Conservation (phyloP, 2,113 vertebrate species). For the Synchiropus splendidus region DNA sequence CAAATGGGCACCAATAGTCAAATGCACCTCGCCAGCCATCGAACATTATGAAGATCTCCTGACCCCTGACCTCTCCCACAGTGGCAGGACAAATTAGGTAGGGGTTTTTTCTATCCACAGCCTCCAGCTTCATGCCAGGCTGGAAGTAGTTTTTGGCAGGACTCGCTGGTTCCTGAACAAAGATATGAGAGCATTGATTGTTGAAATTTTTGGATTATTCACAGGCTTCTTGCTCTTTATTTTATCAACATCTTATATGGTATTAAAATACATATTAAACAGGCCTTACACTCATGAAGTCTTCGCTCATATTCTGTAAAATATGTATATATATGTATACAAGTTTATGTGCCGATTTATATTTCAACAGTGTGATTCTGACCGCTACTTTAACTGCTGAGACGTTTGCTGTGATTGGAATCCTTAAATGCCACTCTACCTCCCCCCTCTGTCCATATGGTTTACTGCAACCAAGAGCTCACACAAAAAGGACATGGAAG, state of each 20-base stretch:
- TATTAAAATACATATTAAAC: too few species aligned
- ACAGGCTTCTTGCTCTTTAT: too few species aligned
- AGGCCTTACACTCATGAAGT: too few species aligned
- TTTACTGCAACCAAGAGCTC: constrained; percentile 1
- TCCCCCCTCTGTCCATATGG: constrained; percentile 8
- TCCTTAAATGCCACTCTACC: background rate
- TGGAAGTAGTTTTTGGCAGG: constrained; percentile 82
- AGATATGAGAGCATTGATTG: background rate
- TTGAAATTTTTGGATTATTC: too few species aligned
- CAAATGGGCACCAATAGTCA: constrained; percentile 92
- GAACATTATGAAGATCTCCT: constrained; percentile 88
- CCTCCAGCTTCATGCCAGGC: constrained; percentile 93
- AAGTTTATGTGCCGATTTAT: too few species aligned
- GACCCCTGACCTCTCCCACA: constrained; percentile 81
- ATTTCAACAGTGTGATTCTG: too few species aligned
- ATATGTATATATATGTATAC: too few species aligned
- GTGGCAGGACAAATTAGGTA: constrained; percentile 94
- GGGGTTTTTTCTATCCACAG: constrained; percentile 92
- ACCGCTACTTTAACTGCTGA: too few species aligned
- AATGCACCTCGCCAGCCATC: constrained; percentile 92
- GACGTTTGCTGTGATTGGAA: too few species aligned
- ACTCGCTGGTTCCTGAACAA: constrained; percentile 75
- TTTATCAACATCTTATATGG: too few species aligned
- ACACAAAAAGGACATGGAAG: too few species aligned
- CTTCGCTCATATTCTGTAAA: too few species aligned